These are phyloP conservation scores for Nannospalax galili DNA, from an alignment of 2,113 vertebrate genomes.

Conservation along the genomic window DNA sequence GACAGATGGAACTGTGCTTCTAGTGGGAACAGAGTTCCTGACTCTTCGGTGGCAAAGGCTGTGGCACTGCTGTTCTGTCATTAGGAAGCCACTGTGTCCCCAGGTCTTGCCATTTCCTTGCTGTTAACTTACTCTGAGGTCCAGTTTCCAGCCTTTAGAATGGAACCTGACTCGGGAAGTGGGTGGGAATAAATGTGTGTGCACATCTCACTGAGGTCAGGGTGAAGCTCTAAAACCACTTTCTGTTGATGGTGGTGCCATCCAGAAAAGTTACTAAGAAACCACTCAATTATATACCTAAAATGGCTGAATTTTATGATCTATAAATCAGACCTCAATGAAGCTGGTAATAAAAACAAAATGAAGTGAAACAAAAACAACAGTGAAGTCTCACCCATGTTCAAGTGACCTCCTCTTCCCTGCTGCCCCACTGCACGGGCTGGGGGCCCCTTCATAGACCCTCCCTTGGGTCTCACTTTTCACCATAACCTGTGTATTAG, in stretches of 20 bases:
- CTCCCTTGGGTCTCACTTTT: not conserved
- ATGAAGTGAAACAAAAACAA: not conserved
- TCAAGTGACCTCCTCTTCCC: not conserved
- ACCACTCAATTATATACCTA: not conserved
- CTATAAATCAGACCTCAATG: conserved; percentile 51
- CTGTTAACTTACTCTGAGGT: not conserved
- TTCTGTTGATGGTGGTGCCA: not conserved
- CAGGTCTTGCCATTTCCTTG: not conserved
- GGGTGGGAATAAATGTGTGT: not conserved
- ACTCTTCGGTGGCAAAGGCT: too few relatives aligned
- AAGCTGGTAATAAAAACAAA: conserved; percentile 32
- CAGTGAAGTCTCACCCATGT: not conserved
- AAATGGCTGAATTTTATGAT: conserved; percentile 38
- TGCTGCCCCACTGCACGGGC: not conserved
- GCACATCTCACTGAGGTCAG: not conserved
- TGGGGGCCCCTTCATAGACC: not conserved
- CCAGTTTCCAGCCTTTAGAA: not conserved
- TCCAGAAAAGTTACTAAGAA: conserved; percentile 36
- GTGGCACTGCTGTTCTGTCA: too few relatives aligned
- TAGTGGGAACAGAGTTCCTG: not conserved
- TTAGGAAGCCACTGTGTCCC: not conserved
- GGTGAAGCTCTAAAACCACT: not conserved
- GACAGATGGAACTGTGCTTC: not conserved
- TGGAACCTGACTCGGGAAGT: not conserved
- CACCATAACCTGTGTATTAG: not conserved